Percentiles rank a stretch among this genome's conserved stretches.
Conservation (phyloP, 2,888 invertebrate genomes). For the Diaprepes abbreviatus region DNA sequence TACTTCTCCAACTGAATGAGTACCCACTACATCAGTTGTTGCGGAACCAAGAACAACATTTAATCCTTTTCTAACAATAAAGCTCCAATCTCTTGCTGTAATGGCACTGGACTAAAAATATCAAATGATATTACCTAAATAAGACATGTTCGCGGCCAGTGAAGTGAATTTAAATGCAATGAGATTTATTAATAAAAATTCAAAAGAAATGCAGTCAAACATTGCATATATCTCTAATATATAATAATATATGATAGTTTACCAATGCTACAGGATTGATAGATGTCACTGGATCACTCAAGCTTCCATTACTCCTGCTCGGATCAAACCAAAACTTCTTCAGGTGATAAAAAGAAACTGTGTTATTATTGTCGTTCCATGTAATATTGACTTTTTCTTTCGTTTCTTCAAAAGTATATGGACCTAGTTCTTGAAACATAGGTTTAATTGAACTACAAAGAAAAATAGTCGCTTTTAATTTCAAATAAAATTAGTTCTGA, state of each 20-base stretch:
- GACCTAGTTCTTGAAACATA: conserved; percentile 72
- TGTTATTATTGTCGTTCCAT: conserved; percentile 77
- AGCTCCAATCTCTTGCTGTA: conserved; percentile 73
- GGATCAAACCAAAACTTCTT: conserved; percentile 80
- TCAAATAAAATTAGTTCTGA: too few relatives aligned
- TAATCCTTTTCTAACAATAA: conserved; percentile 72
- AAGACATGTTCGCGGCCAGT: too few relatives aligned
- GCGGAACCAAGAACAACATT: conserved; percentile 73
- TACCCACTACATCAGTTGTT: conserved; percentile 72
- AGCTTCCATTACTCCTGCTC: conserved; percentile 76
- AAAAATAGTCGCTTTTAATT: too few relatives aligned
- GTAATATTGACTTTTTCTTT: conserved; percentile 80
- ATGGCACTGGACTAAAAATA: conserved; percentile 73
- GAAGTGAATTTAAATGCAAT: too few relatives aligned
- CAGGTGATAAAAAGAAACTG: conserved; percentile 79
- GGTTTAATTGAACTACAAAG: conserved; percentile 66
- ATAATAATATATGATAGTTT: conserved; percentile 63
- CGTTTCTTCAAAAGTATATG: conserved; percentile 77
- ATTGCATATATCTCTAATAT: background rate
- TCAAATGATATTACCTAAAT: background rate
- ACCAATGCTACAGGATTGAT: conserved; percentile 86
- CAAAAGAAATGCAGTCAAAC: too few relatives aligned
- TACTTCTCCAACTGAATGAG: conserved; percentile 77
- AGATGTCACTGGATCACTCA: conserved; percentile 79
- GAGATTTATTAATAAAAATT: too few relatives aligned